Percentiles rank a stretch among this genome's conserved stretches.
phyloP scores from a whole-genome alignment of 2,797 vertebrate species.

The Cyclura pinguis region DNA sequence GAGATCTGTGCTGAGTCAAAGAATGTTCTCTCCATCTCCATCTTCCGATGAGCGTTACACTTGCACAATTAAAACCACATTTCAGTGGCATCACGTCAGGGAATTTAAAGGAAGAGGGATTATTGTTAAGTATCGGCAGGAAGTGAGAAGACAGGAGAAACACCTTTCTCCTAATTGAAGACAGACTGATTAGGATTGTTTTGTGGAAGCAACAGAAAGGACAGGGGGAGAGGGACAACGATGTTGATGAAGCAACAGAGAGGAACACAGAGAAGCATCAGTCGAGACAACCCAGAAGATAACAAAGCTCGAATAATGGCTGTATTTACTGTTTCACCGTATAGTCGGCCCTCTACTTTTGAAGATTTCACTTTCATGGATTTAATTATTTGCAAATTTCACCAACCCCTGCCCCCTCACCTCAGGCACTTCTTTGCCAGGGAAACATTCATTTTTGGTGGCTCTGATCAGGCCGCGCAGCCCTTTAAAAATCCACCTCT shows the following conservation, averaged over 20 bases:
- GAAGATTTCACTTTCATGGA: no score
- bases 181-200: rapidly evolving
- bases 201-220: conserved; percentile 23
- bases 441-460: no score
- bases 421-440: no score
- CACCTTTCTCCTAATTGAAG: conserved; percentile 39
- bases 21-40: background rate
- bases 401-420: no score
- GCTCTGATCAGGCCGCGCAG: no score
- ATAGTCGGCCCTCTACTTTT: background rate
- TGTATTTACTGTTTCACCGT: conserved; percentile 29
- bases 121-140: conserved; percentile 44
- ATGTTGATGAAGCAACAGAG: conserved; percentile 1
- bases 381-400: no score
- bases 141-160: conserved; percentile 51
- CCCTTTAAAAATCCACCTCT: no score
- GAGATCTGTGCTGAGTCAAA: background rate
- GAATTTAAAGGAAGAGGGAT: conserved; percentile 55
- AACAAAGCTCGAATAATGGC: conserved; percentile 45
- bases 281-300: conserved; percentile 44
- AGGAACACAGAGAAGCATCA: background rate
- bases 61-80: conserved; percentile 34
- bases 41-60: background rate
- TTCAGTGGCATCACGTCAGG: conserved; percentile 45
- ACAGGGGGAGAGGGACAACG: conserved; percentile 30